Evolutionary conservation across 2,888 invertebrate species (phyloP).

Genomic region (Meiosimyza platycephala): DNA sequence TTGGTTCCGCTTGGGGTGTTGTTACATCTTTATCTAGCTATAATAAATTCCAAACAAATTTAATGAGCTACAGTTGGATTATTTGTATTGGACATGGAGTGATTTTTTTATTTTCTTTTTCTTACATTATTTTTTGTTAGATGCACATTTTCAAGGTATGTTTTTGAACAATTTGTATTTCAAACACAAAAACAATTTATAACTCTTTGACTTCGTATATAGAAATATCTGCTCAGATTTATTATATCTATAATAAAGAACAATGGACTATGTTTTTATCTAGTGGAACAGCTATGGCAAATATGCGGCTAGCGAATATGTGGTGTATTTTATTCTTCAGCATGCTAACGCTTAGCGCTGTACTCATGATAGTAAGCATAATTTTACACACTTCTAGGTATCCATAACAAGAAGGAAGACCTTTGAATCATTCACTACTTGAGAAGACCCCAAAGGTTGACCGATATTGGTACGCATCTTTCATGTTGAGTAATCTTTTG

Average conservation of each 20-base stretch:
- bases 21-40: conserved; percentile 85
- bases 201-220: no score
- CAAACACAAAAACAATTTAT: no score
- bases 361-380: conserved; percentile 78
- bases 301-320: conserved; percentile 70
- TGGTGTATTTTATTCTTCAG: conserved; percentile 80
- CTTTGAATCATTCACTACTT: no score
- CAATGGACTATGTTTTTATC: conserved; percentile 41
- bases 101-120: conserved; percentile 68
- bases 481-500: no score
- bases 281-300: conserved; percentile 40
- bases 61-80: conserved; percentile 66
- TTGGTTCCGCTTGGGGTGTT: conserved; percentile 87
- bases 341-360: conserved; percentile 78
- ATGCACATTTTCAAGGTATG: conserved; percentile 67
- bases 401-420: no score
- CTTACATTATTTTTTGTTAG: conserved; percentile 76
- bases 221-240: no score
- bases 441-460: no score
- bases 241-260: neutral
- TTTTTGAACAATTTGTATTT: no score
- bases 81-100: conserved; percentile 52
- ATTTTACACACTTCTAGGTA: no score
- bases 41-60: conserved; percentile 79
- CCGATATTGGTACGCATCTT: no score